phyloP scores from a whole-genome alignment of 2,888 invertebrate genomes.

The Acronicta psi region DNA sequence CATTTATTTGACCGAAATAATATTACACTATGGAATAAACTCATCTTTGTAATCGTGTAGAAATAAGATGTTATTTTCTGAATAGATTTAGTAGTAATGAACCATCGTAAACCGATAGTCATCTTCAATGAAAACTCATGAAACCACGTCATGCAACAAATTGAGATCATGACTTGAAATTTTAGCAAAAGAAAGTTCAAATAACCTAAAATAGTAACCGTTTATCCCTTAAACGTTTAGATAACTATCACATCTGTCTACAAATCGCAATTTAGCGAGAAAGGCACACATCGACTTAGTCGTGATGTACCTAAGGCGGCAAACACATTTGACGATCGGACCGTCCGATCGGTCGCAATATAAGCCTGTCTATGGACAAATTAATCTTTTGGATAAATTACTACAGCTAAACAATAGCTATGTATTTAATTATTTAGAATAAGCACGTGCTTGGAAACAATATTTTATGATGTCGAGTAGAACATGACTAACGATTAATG shows the following conservation, averaged over 20 bases:
- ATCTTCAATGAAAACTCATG: neutral
- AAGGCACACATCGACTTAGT: conserved; percentile 65
- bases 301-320: conserved; percentile 64
- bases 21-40: conserved; percentile 1
- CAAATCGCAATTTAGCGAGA: conserved; percentile 67
- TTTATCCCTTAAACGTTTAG: conserved; percentile 68
- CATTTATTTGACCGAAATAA: conserved; percentile 15
- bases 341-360: conserved; percentile 22
- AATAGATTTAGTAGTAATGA: neutral
- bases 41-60: neutral
- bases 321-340: conserved; percentile 46
- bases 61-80: conserved; percentile 2
- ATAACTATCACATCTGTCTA: conserved; percentile 66
- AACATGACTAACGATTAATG: conserved; percentile 4
- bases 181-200: conserved; percentile 52
- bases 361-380: conserved; percentile 37
- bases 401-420: conserved; percentile 38
- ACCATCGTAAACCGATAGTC: neutral
- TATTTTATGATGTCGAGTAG: conserved; percentile 37
- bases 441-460: conserved; percentile 19
- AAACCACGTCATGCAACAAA: conserved; percentile 11
- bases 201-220: conserved; percentile 58
- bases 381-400: conserved; percentile 36
- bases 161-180: conserved; percentile 28
- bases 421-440: conserved; percentile 13